Evolutionary conservation across 2,888 invertebrate species (phyloP).

Genomic region (Cryptops parisi): DNA sequence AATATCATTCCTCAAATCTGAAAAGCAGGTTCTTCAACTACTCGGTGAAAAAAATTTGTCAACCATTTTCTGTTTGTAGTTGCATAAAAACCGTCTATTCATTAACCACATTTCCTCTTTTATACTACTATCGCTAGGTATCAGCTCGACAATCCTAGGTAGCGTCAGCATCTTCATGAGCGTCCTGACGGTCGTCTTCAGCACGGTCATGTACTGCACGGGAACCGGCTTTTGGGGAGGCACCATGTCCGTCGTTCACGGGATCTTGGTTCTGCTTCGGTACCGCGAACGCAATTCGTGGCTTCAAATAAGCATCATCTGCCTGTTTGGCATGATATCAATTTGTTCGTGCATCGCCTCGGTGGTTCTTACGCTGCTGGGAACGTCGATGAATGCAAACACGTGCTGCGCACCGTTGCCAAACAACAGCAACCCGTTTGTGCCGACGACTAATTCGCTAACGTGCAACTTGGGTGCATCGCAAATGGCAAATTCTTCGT

Average conservation of each 20-base stretch:
- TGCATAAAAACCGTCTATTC: too few relatives aligned
- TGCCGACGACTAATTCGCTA: background rate
- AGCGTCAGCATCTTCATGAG: constrained; percentile 7
- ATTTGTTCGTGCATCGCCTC: background rate
- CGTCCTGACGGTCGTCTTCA: constrained; percentile 5
- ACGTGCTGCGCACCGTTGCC: constrained; percentile 1
- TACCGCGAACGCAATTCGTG: background rate
- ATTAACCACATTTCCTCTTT: background rate
- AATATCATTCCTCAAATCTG: background rate
- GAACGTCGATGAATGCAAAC: background rate
- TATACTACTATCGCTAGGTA: background rate
- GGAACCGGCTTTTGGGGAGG: constrained; percentile 13
- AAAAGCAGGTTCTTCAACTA: background rate
- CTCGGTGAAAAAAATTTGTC: constrained; percentile 7
- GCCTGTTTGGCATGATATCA: background rate
- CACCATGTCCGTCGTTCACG: background rate
- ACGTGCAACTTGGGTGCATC: constrained; percentile 6
- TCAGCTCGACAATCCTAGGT: constrained; percentile 3
- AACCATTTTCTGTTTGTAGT: too few relatives aligned
- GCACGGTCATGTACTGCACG: constrained; percentile 5
- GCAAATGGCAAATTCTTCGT: constrained; percentile 6
- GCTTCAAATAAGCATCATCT: background rate
- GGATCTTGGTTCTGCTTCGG: background rate
- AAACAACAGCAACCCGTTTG: too few relatives aligned
- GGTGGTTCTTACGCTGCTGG: background rate